A percentile compares a stretch with the other conserved stretches of the same genome.
phyloP scores from a whole-genome alignment of 1,140 invertebrate genomes.

The Leptinotarsa texana region DNA sequence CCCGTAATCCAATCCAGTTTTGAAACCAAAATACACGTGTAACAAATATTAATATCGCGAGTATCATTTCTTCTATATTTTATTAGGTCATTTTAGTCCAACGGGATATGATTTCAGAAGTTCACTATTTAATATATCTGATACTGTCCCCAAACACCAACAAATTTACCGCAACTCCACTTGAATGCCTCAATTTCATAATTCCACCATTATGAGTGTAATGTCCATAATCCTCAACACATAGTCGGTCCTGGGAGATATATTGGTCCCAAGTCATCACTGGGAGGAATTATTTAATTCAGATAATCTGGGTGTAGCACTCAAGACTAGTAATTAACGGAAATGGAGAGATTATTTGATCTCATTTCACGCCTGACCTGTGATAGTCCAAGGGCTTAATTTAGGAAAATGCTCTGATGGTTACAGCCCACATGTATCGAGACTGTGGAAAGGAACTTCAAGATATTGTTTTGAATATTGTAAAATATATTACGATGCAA shows the following conservation, averaged over 20 bases:
- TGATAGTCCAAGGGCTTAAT: conserved; percentile 7
- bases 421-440: no score
- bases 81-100: no score
- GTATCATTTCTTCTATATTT: no score
- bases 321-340: conserved; percentile 42
- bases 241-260: conserved; percentile 20
- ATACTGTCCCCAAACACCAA: not conserved
- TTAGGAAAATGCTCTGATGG: not conserved
- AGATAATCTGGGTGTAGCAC: conserved; percentile 38
- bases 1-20: no score
- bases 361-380: conserved; percentile 42
- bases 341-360: conserved; percentile 42
- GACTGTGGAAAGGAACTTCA: no score
- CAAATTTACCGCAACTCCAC: conserved; percentile 14
- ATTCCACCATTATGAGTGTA: conserved; percentile 29
- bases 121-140: not conserved
- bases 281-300: conserved; percentile 43
- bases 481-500: no score
- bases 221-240: conserved; percentile 22
- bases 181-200: not conserved
- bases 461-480: no score
- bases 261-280: conserved; percentile 26
- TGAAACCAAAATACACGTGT: no score
- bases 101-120: no score
- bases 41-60: no score